Evolutionary conservation across 2,797 vertebrate genomes (phyloP), one percentile per base, ranked within the genome.

Genomic region (Ciconia nigra): DNA sequence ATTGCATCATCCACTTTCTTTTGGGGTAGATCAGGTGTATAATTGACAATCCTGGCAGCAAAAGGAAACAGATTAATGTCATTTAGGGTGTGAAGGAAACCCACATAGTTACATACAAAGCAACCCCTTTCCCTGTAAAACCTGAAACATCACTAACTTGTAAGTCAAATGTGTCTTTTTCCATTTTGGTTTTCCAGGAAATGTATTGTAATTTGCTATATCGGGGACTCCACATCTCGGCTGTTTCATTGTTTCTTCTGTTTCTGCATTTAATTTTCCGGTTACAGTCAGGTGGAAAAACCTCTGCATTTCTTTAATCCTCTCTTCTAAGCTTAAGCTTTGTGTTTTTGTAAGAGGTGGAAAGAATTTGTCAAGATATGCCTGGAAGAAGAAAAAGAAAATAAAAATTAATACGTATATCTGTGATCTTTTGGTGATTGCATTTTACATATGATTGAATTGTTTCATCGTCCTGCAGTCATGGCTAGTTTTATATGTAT

Each of bases 171-270:
- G 15, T 39, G 28, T 98, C 80, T 98, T 98, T 25, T 5, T 1
- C 99, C 99, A 99, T 95, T 11, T 98, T 33, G 94, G 98, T 58
- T 0, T 96, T 37, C 95, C 70, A 57, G 63, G 5, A 41, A 97
- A 98, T 31, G 95, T 84, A 17, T 67, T 87, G 16, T 97, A 98
- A 35, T 92, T 73, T 35, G 95, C 96, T 49, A 98, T 54, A 91
- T 99, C 99, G 0, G 99, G 98, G 22, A 99, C 41, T 2, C 99
- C 99, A 83, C 99, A 99, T 80, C 99, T 97, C 15, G 99, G 98
- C 11, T 63, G 77, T 86, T 96, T 97, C 96, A 99, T 98, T 44
- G 96, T 90, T 24, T 93, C 67, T 83, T 98, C 21, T 8, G 98
- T 98, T 28, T 83, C 95, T 15, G 62, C 33, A 59, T 98, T 94